These are phyloP conservation scores for Limnephilus rhombicus DNA, from an alignment of 2,888 invertebrate genomes.

Conservation along the genomic window DNA sequence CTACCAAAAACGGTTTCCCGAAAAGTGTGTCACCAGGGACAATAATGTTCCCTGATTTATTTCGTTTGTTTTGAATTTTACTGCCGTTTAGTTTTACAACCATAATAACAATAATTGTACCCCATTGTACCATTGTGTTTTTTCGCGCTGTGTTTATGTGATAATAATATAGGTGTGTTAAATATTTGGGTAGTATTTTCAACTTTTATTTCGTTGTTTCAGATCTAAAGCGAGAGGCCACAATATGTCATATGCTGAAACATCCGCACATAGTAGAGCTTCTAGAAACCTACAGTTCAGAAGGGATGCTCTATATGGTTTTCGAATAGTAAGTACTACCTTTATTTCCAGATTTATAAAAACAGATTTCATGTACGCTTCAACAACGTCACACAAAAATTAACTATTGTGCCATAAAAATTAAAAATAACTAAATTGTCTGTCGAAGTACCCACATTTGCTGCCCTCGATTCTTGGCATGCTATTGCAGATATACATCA, in stretches of 20 bases:
- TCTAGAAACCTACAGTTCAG: constrained; percentile 98
- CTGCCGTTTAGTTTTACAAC: neutral
- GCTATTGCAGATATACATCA: no score
- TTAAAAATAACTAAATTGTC: no score
- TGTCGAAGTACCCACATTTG: no score
- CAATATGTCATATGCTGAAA: constrained; percentile 99
- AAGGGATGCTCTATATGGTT: constrained; percentile 99
- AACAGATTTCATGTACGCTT: neutral
- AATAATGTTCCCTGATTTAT: neutral
- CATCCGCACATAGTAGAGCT: constrained; percentile 99
- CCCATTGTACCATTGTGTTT: neutral
- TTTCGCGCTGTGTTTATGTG: neutral
- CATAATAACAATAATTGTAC: neutral
- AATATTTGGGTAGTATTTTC: neutral
- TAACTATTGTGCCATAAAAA: no score
- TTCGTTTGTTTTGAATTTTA: neutral
- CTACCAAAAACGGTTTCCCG: neutral
- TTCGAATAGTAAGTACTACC: constrained; percentile 95
- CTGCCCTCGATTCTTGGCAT: no score
- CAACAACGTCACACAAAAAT: no score
- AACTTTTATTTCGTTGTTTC: constrained; percentile 67
- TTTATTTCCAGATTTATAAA: neutral
- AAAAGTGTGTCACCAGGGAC: neutral
- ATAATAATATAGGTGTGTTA: neutral
- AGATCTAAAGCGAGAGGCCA: constrained; percentile 99